Percentiles rank a stretch among this genome's conserved stretches.
Evolutionary conservation across 2,888 invertebrate genomes (phyloP).

Genomic region (Dolichopus griseipennis): DNA sequence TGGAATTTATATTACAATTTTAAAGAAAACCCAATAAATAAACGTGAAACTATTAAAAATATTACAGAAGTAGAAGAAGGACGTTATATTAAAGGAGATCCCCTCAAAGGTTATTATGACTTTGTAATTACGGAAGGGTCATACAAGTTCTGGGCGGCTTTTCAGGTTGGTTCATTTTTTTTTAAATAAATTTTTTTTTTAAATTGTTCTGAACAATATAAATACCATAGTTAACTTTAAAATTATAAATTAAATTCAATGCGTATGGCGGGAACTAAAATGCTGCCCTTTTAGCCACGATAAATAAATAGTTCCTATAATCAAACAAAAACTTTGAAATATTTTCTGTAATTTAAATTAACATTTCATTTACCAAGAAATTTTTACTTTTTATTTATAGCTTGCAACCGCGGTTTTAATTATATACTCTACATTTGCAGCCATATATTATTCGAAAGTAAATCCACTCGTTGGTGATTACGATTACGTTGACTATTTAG

Average conservation of each 20-base stretch:
- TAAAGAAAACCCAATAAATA: constrained; percentile 22
- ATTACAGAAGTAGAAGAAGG: constrained; percentile 31
- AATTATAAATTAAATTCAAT: too few relatives aligned
- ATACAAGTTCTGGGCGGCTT: constrained; percentile 81
- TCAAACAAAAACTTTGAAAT: too few relatives aligned
- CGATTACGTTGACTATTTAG: constrained; percentile 64
- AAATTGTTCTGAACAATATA: too few relatives aligned
- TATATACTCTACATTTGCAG: constrained; percentile 76
- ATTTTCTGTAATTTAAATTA: too few relatives aligned
- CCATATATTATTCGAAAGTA: constrained; percentile 80
- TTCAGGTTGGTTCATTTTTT: constrained; percentile 53
- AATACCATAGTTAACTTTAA: too few relatives aligned
- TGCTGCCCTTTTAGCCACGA: neutral
- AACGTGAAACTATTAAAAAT: constrained; percentile 21
- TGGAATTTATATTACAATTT: constrained; percentile 26
- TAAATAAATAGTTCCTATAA: too few relatives aligned
- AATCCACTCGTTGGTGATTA: constrained; percentile 73
- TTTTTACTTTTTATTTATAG: constrained; percentile 42
- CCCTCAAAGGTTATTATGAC: constrained; percentile 75
- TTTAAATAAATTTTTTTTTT: constrained; percentile 8
- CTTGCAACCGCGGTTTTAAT: constrained; percentile 70
- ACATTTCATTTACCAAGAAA: too few relatives aligned
- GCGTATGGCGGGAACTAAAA: too few relatives aligned
- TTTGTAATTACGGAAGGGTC: constrained; percentile 81
- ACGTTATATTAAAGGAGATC: constrained; percentile 50